Evolutionary conservation across 2,888 invertebrate species (phyloP), one percentile per base, ranked within the genome.

Genomic region (Hirtodrosophila confusa): DNA sequence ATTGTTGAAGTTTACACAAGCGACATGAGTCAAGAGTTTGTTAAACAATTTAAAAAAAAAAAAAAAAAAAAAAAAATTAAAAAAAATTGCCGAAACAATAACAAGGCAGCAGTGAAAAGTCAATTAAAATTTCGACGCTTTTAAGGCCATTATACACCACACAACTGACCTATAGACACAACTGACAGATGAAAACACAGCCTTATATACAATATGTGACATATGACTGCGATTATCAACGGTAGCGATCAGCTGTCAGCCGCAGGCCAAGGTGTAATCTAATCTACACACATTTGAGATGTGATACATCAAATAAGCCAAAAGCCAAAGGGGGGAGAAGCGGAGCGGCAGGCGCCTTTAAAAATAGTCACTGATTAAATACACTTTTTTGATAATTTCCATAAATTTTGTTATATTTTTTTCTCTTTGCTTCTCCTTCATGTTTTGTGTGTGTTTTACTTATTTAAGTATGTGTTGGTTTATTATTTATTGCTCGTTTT

Each of bases 181-280:
- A 36, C 11, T 47, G 9, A 45, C 23, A 24, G 4, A 31, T 4
- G 35, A 8, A 43, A 2, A 48, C 8, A 49, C 3, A 27, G 17
- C 10, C 33, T 27, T 27, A 3, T 41, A 66, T 8, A 37, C 36
- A 31, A 17, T 10, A 41, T 33, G 41, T 48, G 61, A 83, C 68
- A 60, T 79, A 63, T 69, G 67, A 62, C 65, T 71, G 56, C 45
- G 10, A 12, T 39, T 82, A 82, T 82, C 88, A 68, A 48, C 24
- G 45, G 36, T 27, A 40, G 54, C 53, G 67, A 82, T 88, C 82
- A 69, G 69, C 75, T 62, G 50, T 43, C 36, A 43, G 51, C 68
- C 31, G 1, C 37, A 50, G 56, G 76, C 64, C 71, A 85, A 56
- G 75, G 82, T 44, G 61, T 72, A 75, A 88, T 82, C 88, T 87